Conservation (phyloP, 1,140 invertebrate genomes). For the Oppia nitens region DNA sequence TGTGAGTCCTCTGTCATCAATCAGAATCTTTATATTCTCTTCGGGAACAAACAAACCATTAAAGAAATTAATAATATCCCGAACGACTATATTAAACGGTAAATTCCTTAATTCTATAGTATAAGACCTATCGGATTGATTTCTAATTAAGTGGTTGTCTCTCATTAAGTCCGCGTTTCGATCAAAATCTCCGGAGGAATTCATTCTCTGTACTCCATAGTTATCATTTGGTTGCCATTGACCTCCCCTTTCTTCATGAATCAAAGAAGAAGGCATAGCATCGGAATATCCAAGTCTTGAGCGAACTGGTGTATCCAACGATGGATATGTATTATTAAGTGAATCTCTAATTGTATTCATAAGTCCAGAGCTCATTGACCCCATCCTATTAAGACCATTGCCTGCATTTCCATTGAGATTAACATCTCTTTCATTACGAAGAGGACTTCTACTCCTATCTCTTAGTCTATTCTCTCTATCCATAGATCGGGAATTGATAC, state of each 20-base stretch:
- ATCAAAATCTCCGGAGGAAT: background rate
- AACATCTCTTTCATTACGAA: background rate
- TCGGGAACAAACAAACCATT: slow-evolving; percentile 53
- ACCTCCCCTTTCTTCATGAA: background rate
- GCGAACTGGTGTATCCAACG: background rate
- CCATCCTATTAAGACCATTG: background rate
- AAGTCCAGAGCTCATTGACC: background rate
- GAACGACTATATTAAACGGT: slow-evolving; percentile 34
- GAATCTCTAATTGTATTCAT: background rate
- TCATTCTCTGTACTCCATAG: background rate
- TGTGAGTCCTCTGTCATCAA: slow-evolving; percentile 53
- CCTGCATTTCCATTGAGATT: background rate
- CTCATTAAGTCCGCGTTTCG: background rate
- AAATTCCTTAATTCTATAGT: slow-evolving; percentile 44
- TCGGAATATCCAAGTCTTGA: background rate
- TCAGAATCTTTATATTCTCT: slow-evolving; percentile 66
- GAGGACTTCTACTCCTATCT: background rate
- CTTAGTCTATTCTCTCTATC: background rate
- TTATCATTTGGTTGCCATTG: background rate
- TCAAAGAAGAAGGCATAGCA: background rate
- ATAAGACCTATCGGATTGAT: background rate
- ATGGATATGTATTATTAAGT: background rate
- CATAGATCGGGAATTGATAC: background rate
- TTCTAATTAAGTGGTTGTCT: background rate
- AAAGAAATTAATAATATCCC: slow-evolving; percentile 62